Conservation (phyloP, 2,113 vertebrate species). For the Ptyas mucosa region DNA sequence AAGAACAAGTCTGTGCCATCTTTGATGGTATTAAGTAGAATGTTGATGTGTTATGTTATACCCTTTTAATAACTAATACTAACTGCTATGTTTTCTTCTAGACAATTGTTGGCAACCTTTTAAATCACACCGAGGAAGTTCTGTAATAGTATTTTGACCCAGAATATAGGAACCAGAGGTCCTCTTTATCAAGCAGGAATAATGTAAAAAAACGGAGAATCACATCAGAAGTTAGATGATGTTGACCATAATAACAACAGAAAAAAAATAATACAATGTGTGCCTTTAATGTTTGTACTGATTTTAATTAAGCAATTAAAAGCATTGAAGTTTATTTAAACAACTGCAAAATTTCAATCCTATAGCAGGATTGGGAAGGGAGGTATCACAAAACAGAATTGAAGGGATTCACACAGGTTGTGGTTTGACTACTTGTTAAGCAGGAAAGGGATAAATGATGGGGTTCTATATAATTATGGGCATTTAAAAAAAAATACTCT, state of each 20-base stretch:
- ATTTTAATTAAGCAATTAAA: background rate
- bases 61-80: background rate
- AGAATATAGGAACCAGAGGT: background rate
- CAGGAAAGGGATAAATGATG: background rate
- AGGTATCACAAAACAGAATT: background rate
- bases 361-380: background rate
- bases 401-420: background rate
- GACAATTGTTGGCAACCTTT: background rate
- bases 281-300: background rate
- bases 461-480: background rate
- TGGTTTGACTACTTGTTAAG: background rate
- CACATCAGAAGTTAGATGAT: background rate
- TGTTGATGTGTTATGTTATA: background rate
- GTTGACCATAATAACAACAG: background rate
- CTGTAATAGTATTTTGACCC: background rate
- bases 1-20: background rate
- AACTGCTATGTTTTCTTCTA: background rate
- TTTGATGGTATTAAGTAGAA: background rate
- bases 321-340: background rate
- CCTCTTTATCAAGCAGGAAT: background rate
- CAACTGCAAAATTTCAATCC: background rate
- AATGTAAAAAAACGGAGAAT: background rate
- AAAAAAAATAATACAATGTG: background rate
- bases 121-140: background rate
- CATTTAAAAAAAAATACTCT: no score